Evolutionary conservation across 2,113 vertebrate species (phyloP).

Genomic region (Hyla sarda): DNA sequence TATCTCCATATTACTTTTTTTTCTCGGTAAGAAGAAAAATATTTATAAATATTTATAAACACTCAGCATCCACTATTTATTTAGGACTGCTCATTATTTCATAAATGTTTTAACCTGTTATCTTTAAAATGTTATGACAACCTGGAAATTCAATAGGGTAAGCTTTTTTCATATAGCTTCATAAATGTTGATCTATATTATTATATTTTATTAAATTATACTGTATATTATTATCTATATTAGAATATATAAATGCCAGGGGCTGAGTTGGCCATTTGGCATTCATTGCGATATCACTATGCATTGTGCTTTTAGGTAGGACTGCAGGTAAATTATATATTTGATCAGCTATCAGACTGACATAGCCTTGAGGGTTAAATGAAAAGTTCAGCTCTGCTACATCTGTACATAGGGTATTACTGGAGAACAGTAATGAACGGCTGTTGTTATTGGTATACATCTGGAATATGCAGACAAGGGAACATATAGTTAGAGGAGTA

Average conservation of each 20-base stretch:
- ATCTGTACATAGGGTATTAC: background rate
- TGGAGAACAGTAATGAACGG: background rate
- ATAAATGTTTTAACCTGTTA: too few relatives aligned
- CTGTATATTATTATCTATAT: background rate
- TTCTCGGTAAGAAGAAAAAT: too few relatives aligned
- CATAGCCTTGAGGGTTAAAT: background rate
- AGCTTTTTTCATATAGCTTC: too few relatives aligned
- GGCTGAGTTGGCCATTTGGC: background rate
- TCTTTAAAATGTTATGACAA: too few relatives aligned
- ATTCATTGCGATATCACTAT: background rate
- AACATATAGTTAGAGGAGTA: constrained; percentile 13
- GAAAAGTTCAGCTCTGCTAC: background rate
- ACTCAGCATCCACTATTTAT: too few relatives aligned
- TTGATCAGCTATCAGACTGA: background rate
- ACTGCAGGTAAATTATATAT: background rate
- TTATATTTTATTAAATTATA: background rate
- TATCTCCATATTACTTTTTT: too few relatives aligned
- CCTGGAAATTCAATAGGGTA: too few relatives aligned
- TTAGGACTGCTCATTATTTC: too few relatives aligned
- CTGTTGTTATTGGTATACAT: constrained; percentile 17
- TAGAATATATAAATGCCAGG: too few relatives aligned
- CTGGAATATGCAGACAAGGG: constrained; percentile 26
- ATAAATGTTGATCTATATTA: background rate
- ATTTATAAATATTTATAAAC: too few relatives aligned
- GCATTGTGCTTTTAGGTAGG: background rate